Base-by-base conservation (phyloP, 2,113 vertebrate genomes). In the Bufo gargarizans region DNA sequence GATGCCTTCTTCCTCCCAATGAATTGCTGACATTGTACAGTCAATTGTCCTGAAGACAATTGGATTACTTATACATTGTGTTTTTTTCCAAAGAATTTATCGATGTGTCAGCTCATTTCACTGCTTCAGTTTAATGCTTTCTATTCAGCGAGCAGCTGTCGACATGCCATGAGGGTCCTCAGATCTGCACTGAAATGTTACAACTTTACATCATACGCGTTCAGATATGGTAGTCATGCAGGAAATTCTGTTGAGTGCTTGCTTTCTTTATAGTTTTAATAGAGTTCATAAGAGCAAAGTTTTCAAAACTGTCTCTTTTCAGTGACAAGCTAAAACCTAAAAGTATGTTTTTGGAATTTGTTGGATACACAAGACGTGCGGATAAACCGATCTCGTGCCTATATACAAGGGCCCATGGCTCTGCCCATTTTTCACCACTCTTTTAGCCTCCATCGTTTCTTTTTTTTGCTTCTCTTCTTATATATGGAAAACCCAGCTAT, bases 31-130 rank as follows among this genome's bases (percentile, higher is more conserved):
- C 19, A 56, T 43, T 74, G 83, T 85, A 19, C 22, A 85, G 67
- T 84, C 82, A 55, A 45, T 69, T 74, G 49, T 72, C 17, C 83
- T 14, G 10, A 22, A 85, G 19, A 72, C 83, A 74, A 58, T 85
- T 85, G 58, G 83, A 85, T 85, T 58, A 74, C 83, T 85, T 71
- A 16, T 85, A 83, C 81, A 85, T 74, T 72, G 83, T 85, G 67
- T 50, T 50, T 56, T 71, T 5, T 59, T 53, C 16, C 69, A 53
- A 71, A 71, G 12, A 53, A 84, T 43, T 69, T 33, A 85, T 45
- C 45, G 67, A 74, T 74, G 71, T 43, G 43, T 74, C 71, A 65
- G 80, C 56, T 82, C 43, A 82, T 22, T 47, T 85, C n/a, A 74
- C 4, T 20, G 50, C 13, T 43, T 43, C 8, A n/a, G 55, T 20